Evolutionary conservation across 1,140 invertebrate species (phyloP), one percentile per base, ranked within the genome.

Genomic region (Heliconius melpomene): DNA sequence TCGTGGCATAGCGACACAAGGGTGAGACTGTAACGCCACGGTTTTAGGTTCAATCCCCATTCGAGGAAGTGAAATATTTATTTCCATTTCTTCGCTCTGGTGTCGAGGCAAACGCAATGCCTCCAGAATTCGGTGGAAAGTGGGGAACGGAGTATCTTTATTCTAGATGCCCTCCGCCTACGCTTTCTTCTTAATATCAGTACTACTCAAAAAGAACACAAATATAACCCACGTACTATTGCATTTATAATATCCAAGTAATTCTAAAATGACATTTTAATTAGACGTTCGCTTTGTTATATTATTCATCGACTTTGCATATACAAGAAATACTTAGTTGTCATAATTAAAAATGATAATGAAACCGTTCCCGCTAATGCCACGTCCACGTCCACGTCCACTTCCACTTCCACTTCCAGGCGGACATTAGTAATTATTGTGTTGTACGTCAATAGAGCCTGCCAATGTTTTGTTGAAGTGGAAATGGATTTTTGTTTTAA

Each of bases 401-500:
- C 54, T 9, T 57, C 54, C 54, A 57, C 54, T 13, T 52, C 50
- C 50, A 52, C 50, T 23, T 71, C 23, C 16, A 29, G 70, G 32
- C 29, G 26, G 32, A 71, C 70, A 78, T 46, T 72, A 71, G 75
- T 82, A 81, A 84, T 84, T 80, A 80, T 80, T 80, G 57, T 79
- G 77, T 80, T 75, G 73, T 82, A 78, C 81, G 79, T 84, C 83
- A 76, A 79, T 79, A 82, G 75, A 79, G 60, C 79, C 74, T 76
- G 72, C 57, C 70, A 77, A 80, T 73, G 29, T 16, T 66, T n/a
- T 72, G 18, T 6, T 18, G 1, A 7, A 26, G 52, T 74, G 75
- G 75, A 78, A 77, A 36, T 36, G 75, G 75, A 57, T 80, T 71
- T 71, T 57, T 57, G 8, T 23, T 46, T 46, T 46, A 16, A 36